Conservation (phyloP, 2,113 vertebrate species). For the Ageneiosus marmoratus region DNA sequence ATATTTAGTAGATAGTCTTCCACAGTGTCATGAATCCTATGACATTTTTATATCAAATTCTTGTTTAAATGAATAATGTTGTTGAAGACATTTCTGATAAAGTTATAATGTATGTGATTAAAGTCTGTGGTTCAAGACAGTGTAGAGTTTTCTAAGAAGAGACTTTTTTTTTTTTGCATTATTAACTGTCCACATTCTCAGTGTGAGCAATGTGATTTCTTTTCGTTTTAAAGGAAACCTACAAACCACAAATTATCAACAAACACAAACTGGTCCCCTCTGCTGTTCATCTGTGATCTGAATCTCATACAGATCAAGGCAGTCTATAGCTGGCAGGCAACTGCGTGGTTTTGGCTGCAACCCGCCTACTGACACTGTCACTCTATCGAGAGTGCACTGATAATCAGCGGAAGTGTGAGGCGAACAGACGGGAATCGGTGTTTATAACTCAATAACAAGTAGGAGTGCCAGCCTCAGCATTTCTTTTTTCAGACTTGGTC, state of each 20-base stretch:
- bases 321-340: conserved; percentile 9
- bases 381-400: not conserved
- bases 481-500: not conserved
- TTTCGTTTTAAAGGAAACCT: not conserved
- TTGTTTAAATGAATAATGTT: not conserved
- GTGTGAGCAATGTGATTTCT: not conserved
- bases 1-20: not conserved
- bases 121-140: not conserved
- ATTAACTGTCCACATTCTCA: not conserved
- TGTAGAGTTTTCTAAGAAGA: too few relatives aligned
- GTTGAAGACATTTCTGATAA: not conserved
- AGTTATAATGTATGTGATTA: not conserved
- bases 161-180: not conserved
- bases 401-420: conserved; percentile 10
- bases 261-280: conserved; percentile 1
- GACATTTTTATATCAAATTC: not conserved
- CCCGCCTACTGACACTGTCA: conserved; percentile 14
- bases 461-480: not conserved
- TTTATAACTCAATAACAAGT: conserved; percentile 1
- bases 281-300: not conserved
- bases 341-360: not conserved
- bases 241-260: not conserved
- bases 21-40: not conserved
- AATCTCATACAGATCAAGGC: conserved; percentile 8
- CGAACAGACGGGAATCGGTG: not conserved